A percentile compares a stretch with the other conserved stretches of the same genome.
These are phyloP conservation scores for Andrena haemorrhoa DNA, from an alignment of 2,888 invertebrate species.

Conservation along the genomic window DNA sequence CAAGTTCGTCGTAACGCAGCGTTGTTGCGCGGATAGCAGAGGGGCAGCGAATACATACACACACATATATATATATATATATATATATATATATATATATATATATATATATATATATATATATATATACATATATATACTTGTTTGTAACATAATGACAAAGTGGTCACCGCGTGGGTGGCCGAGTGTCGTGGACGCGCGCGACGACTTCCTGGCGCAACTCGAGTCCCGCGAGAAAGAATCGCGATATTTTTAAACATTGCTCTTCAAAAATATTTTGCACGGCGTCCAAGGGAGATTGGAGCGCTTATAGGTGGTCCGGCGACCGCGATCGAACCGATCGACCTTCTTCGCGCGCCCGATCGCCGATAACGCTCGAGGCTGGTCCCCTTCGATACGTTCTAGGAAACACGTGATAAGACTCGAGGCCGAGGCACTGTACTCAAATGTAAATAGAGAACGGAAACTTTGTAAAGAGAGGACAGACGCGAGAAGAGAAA, in stretches of 20 bases:
- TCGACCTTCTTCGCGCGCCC: constrained; percentile 20
- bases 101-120: constrained; percentile 24
- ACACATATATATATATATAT: constrained; percentile 5
- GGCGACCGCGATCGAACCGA: neutral
- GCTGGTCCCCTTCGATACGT: constrained; percentile 37
- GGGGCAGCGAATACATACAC: constrained; percentile 3
- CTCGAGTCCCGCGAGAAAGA: neutral
- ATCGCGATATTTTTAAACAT: constrained; percentile 50
- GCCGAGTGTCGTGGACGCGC: neutral
- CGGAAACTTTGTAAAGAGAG: constrained; percentile 62
- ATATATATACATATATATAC: constrained; percentile 34
- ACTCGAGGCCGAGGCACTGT: constrained; percentile 52
- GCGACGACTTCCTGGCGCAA: constrained; percentile 31
- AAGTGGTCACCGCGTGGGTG: neutral
- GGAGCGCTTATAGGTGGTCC: too few relatives aligned
- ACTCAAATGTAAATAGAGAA: constrained; percentile 72
- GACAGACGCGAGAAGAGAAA: constrained; percentile 31
- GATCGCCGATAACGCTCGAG: constrained; percentile 27
- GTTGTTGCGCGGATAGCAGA: constrained; percentile 40
- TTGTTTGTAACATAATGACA: constrained; percentile 59
- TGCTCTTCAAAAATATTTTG: constrained; percentile 27
- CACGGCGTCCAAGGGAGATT: neutral
- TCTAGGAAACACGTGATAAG: constrained; percentile 57
- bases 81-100: constrained; percentile 41
- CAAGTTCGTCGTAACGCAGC: constrained; percentile 59